These are phyloP conservation scores for Podarcis cretensis DNA, from an alignment of 2,113 vertebrate species.

Conservation along the genomic window DNA sequence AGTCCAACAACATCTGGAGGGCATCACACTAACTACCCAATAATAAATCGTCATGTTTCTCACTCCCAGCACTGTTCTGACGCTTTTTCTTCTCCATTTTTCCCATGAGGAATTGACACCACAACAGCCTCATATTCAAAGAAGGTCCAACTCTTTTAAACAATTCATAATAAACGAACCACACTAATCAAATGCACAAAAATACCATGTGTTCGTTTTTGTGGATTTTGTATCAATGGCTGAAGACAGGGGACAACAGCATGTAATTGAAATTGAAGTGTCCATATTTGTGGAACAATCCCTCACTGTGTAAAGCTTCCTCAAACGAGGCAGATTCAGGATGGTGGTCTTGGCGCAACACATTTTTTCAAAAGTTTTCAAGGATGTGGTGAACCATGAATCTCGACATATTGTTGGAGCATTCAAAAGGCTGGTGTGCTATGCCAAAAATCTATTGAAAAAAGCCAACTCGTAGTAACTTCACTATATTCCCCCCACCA, in stretches of 20 bases:
- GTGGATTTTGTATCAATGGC: not conserved
- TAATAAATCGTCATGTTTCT: not conserved
- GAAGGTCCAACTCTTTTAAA: not conserved
- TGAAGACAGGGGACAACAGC: not conserved
- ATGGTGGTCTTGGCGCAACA: constrained; percentile 31
- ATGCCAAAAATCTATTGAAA: constrained; percentile 32
- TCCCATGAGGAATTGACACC: not conserved
- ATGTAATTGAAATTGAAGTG: not conserved
- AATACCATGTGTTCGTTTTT: not conserved
- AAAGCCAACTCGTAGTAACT: constrained; percentile 10
- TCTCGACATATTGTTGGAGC: constrained; percentile 25
- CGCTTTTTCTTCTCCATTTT: not conserved
- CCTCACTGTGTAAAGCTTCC: not conserved
- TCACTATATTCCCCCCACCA: not conserved
- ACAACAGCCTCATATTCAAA: not conserved
- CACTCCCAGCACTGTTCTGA: not conserved
- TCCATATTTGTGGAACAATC: not conserved
- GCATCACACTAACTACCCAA: not conserved
- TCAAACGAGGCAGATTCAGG: not conserved
- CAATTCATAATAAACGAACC: not conserved
- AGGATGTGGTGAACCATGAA: constrained; percentile 38
- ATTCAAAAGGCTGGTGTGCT: constrained; percentile 9
- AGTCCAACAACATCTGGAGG: no score
- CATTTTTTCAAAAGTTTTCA: constrained; percentile 22
- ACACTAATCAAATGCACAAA: not conserved